Evolutionary conservation across 37 sponge, comb jelly and placozoan species (phyloP).

Genomic region (Aphrocallistes beatrix): DNA sequence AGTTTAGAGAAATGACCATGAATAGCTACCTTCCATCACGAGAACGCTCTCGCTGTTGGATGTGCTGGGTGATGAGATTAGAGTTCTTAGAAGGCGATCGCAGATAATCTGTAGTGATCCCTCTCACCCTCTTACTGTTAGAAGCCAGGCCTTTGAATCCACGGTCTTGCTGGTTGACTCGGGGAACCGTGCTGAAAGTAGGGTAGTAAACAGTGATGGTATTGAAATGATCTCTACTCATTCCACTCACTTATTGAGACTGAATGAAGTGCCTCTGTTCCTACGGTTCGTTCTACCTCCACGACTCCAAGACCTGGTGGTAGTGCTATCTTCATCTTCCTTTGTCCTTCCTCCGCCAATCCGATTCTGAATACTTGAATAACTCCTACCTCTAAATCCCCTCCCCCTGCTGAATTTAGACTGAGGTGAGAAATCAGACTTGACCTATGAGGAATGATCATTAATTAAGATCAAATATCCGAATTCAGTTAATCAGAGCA

Average conservation of each 20-base stretch:
- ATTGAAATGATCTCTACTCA: no score
- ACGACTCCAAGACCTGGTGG: neutral
- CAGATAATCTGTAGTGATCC: neutral
- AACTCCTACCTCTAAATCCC: neutral
- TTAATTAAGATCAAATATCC: no score
- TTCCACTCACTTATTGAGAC: neutral
- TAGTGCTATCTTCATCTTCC: neutral
- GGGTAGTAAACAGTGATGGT: neutral
- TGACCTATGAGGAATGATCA: no score
- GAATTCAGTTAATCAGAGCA: no score
- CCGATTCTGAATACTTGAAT: neutral
- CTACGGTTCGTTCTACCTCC: neutral
- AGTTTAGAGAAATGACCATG: no score
- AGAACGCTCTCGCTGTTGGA: neutral
- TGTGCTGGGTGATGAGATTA: neutral
- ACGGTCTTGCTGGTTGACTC: neutral
- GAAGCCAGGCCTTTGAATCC: constrained; percentile 14
- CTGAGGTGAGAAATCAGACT: no score
- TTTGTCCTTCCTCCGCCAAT: neutral
- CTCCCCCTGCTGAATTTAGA: no score
- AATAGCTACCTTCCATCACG: no score
- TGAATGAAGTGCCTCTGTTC: neutral
- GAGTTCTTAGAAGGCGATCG: neutral
- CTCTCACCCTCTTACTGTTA: neutral
- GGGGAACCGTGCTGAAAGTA: neutral